phyloP scores from a whole-genome alignment of 2,888 invertebrate species.

The Embidobia sp. region DNA sequence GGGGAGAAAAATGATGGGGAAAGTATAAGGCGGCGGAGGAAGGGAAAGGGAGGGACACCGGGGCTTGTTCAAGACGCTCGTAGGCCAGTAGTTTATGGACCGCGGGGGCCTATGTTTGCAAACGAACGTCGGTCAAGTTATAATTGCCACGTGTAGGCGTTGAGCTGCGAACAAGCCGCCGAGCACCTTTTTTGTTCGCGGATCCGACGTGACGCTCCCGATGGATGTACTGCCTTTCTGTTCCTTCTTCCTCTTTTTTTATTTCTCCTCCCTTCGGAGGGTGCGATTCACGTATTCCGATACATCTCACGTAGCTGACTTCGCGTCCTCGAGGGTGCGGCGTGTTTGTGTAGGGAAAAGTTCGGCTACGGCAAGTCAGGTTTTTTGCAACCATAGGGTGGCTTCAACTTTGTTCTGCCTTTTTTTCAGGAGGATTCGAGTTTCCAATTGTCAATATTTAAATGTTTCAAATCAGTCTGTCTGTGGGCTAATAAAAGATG shows the following conservation, averaged over 20 bases:
- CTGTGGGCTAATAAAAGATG: too few relatives aligned
- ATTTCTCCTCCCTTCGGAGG: constrained; percentile 3
- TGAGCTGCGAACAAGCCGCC: constrained; percentile 33
- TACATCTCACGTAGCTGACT: constrained; percentile 48
- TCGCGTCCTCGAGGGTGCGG: constrained; percentile 36
- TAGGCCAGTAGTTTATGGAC: constrained; percentile 77
- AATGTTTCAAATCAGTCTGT: constrained; percentile 3
- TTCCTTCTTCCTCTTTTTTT: neutral
- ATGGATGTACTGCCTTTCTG: constrained; percentile 43
- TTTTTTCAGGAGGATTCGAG: constrained; percentile 5
- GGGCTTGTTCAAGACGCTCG: constrained; percentile 71
- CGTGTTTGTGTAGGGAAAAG: constrained; percentile 36
- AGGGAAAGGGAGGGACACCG: too few relatives aligned
- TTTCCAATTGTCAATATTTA: constrained; percentile 27
- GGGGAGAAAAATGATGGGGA: too few relatives aligned
- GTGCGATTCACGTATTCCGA: constrained; percentile 45
- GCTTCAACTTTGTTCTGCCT: neutral
- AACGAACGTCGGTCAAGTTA: constrained; percentile 68
- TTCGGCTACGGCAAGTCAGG: constrained; percentile 20
- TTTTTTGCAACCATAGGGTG: constrained; percentile 1
- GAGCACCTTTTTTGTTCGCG: constrained; percentile 37
- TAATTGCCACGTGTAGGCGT: constrained; percentile 68
- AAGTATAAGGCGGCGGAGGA: too few relatives aligned
- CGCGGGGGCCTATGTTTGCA: constrained; percentile 74
- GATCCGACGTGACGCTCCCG: constrained; percentile 22